Conservation (phyloP, 2,888 invertebrate species). For the Bursaphelenchus okinawaensis region DNA sequence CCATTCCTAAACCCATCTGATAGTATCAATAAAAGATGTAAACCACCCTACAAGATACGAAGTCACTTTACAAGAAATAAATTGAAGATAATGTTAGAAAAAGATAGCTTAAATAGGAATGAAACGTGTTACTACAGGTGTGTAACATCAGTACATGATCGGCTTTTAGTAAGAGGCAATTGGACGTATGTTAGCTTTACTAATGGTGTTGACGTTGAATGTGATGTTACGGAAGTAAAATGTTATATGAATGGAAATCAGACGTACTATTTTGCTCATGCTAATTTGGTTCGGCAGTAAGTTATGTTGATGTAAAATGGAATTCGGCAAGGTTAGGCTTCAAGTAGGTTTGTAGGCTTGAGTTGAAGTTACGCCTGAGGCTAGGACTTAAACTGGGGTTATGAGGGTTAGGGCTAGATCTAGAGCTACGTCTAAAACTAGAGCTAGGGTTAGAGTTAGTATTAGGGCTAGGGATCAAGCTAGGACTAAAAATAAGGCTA, state of each 20-base stretch:
- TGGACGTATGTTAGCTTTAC: background rate
- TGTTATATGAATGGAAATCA: background rate
- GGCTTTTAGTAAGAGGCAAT: background rate
- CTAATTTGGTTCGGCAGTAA: background rate
- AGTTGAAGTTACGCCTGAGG: too few relatives aligned
- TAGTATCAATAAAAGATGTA: background rate
- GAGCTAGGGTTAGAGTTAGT: too few relatives aligned
- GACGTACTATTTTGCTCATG: background rate
- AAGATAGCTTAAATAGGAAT: too few relatives aligned
- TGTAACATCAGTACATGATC: background rate
- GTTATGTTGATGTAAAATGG: too few relatives aligned
- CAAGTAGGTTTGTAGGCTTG: too few relatives aligned
- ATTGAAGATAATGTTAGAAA: background rate
- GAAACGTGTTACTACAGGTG: background rate
- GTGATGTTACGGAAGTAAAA: slow-evolving; percentile 1
- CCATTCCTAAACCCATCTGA: background rate
- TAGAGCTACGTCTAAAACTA: too few relatives aligned
- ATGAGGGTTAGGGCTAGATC: too few relatives aligned
- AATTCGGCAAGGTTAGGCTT: too few relatives aligned
- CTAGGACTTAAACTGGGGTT: too few relatives aligned
- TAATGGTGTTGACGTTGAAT: background rate
- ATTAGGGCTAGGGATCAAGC: too few relatives aligned
- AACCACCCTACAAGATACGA: background rate
- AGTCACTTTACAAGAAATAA: background rate
- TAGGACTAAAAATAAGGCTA: too few relatives aligned